These are phyloP conservation scores for Benitochromis conjunctus DNA, from an alignment of 2,113 vertebrate genomes.

Conservation along the genomic window DNA sequence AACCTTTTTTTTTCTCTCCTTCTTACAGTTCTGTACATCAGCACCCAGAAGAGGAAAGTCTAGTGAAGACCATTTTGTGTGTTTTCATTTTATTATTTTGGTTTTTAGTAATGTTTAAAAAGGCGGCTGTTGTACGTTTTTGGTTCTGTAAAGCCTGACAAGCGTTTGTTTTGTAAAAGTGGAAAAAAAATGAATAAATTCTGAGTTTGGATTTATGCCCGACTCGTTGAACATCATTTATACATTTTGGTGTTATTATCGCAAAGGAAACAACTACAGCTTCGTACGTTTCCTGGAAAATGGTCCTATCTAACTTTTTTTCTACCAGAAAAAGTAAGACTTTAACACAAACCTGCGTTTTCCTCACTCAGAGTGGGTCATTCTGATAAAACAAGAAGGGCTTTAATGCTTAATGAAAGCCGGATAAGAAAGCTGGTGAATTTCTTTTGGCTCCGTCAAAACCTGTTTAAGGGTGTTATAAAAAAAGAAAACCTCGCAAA, in stretches of 20 bases:
- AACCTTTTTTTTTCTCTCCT: not conserved
- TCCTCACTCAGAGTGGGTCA: not conserved
- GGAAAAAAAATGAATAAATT: conserved; percentile 51
- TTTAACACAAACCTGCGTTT: not conserved
- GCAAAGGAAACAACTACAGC: not conserved
- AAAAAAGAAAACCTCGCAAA: not conserved
- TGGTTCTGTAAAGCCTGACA: conserved; percentile 36
- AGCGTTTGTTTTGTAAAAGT: conserved; percentile 43
- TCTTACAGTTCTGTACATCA: conserved; percentile 93
- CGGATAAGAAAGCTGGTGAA: not conserved
- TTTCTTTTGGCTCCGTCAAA: not conserved
- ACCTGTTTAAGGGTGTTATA: not conserved
- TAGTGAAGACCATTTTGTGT: conserved; percentile 62
- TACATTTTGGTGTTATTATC: not conserved
- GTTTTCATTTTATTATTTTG: conserved; percentile 6
- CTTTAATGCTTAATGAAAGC: not conserved
- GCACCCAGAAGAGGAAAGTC: conserved; percentile 99
- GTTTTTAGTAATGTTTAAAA: not conserved
- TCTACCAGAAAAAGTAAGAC: not conserved
- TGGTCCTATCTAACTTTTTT: not conserved
- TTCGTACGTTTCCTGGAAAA: not conserved
- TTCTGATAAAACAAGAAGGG: not conserved
- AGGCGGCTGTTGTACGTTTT: conserved; percentile 5
- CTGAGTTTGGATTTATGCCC: conserved; percentile 19
- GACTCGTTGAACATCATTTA: not conserved